These are phyloP conservation scores for Scaptomyza hsui DNA, from an alignment of 1,140 invertebrate species.

Conservation along the genomic window DNA sequence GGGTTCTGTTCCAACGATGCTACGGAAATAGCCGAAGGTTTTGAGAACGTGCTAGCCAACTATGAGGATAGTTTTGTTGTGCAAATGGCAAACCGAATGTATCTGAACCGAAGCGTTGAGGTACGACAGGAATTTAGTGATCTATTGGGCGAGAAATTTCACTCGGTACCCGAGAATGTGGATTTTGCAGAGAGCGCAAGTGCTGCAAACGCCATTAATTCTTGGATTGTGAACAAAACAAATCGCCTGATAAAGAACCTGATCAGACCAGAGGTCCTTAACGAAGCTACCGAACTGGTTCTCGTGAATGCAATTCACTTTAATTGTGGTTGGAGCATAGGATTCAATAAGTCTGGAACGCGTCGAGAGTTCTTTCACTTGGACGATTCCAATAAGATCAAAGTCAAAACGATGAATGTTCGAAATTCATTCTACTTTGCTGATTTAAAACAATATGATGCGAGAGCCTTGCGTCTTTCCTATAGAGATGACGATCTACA, in stretches of 20 bases:
- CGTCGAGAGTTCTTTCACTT: background rate
- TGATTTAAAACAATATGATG: background rate
- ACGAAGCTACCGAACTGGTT: background rate
- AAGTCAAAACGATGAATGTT: slow-evolving; percentile 5
- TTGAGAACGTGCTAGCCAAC: background rate
- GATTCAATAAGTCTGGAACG: background rate
- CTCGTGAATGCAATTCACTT: slow-evolving; percentile 11
- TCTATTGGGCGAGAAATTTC: background rate
- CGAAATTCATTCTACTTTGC: slow-evolving; percentile 5
- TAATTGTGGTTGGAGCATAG: background rate
- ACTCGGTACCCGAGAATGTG: background rate
- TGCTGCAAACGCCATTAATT: background rate
- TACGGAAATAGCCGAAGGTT: slow-evolving; percentile 7
- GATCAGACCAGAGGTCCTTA: background rate
- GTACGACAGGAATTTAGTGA: background rate
- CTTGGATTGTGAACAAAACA: slow-evolving; percentile 1
- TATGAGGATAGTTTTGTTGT: background rate
- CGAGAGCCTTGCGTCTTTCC: background rate
- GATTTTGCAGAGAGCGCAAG: background rate
- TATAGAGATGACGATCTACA: background rate
- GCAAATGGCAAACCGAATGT: slow-evolving; percentile 11
- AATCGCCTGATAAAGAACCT: slow-evolving; percentile 2
- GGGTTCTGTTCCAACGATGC: background rate
- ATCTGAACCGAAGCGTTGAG: background rate
- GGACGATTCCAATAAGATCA: background rate